Percentiles rank a stretch among this genome's conserved stretches.
phyloP scores from a whole-genome alignment of 1,140 invertebrate genomes.

The Neodiprion fabricii region DNA sequence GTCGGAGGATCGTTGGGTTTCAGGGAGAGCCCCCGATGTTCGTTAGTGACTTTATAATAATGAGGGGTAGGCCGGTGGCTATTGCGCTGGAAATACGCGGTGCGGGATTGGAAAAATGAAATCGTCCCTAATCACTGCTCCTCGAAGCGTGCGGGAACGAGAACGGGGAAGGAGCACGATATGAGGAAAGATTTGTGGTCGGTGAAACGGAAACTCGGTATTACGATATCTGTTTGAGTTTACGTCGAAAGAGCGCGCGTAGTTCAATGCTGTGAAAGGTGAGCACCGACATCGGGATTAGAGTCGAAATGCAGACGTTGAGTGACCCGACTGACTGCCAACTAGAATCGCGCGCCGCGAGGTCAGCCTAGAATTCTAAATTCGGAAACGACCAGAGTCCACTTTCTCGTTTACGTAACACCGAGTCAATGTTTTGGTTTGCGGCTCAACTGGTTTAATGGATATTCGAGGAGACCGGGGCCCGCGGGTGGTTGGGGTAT shows the following conservation, averaged over 20 bases:
- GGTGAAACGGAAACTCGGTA: too few species aligned
- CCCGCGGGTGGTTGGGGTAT: neutral
- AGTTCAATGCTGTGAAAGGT: too few species aligned
- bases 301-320: too few species aligned
- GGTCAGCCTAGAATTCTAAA: neutral
- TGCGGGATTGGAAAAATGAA: slow-evolving; percentile 39
- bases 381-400: neutral
- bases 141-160: slow-evolving; percentile 28
- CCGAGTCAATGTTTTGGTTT: slow-evolving; percentile 1
- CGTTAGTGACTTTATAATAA: slow-evolving; percentile 54
- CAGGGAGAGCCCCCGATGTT: slow-evolving; percentile 35
- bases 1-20: slow-evolving; percentile 10
- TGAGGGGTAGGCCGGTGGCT: slow-evolving; percentile 30
- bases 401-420: neutral
- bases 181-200: too few species aligned
- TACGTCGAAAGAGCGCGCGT: too few species aligned
- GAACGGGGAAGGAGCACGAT: slow-evolving; percentile 18
- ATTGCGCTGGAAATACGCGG: slow-evolving; percentile 9
- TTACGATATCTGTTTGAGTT: too few species aligned
- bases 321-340: too few species aligned
- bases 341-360: too few species aligned
- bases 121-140: slow-evolving; percentile 47
- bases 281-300: too few species aligned
- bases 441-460: slow-evolving; percentile 4
- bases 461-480: neutral